Conservation (phyloP, 2,888 invertebrate species). For the Protula sp. region DNA sequence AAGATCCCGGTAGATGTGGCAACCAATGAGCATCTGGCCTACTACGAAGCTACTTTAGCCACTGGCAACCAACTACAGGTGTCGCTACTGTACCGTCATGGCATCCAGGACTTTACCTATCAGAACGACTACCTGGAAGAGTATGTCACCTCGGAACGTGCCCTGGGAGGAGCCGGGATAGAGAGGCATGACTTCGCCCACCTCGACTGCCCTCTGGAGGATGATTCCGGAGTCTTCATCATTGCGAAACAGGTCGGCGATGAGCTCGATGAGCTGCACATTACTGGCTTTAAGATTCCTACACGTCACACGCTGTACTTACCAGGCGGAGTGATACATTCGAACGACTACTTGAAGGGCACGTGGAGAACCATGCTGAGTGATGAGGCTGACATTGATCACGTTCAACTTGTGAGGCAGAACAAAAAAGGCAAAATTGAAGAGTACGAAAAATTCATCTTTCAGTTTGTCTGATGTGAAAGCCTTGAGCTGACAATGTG, state of each 20-base stretch:
- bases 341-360: constrained; percentile 21
- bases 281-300: constrained; percentile 15
- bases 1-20: constrained; percentile 19
- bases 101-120: constrained; percentile 28
- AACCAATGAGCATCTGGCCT: constrained; percentile 22
- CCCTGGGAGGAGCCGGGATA: constrained; percentile 21
- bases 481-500: too few species aligned
- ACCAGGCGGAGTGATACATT: constrained; percentile 10
- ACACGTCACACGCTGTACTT: constrained; percentile 15
- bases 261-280: constrained; percentile 16
- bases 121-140: constrained; percentile 24
- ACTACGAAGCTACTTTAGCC: constrained; percentile 25
- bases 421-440: neutral
- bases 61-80: constrained; percentile 17
- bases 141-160: constrained; percentile 14
- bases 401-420: constrained; percentile 16
- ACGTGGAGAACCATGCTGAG: constrained; percentile 29
- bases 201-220: constrained; percentile 26
- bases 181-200: constrained; percentile 27
- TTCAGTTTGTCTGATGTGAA: too few species aligned
- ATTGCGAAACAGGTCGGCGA: constrained; percentile 18
- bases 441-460: neutral
- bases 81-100: constrained; percentile 22
- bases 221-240: constrained; percentile 22
- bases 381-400: constrained; percentile 25